phyloP scores from a whole-genome alignment of 1,140 invertebrate genomes.

The Mercenaria mercenaria region DNA sequence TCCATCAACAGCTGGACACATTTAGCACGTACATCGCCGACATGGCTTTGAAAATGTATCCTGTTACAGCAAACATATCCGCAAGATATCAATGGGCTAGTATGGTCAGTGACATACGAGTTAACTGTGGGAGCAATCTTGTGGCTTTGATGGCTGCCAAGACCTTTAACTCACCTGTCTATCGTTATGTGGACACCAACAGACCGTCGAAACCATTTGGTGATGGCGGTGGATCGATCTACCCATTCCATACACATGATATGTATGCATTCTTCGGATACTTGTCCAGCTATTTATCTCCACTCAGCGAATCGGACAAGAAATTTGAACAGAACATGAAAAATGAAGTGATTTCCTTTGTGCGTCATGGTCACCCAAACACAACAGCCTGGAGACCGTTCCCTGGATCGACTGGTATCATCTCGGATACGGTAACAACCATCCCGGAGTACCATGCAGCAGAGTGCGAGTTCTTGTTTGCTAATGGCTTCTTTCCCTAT shows the following conservation, averaged over 20 bases:
- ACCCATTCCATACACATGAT: conserved; percentile 20
- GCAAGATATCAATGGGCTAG: conserved; percentile 32
- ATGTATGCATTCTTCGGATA: conserved; percentile 35
- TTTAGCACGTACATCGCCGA: conserved; percentile 44
- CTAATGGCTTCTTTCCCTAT: conserved; percentile 32
- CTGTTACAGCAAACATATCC: background rate
- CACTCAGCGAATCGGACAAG: conserved; percentile 7
- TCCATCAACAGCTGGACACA: conserved; percentile 10
- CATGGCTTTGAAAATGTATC: conserved; percentile 47
- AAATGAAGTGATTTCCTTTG: conserved; percentile 47
- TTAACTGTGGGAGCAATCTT: conserved; percentile 49
- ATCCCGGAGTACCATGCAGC: conserved; percentile 8
- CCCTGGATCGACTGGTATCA: conserved; percentile 19
- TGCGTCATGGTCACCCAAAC: conserved; percentile 15
- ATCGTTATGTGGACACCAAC: conserved; percentile 42
- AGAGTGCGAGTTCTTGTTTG: conserved; percentile 43
- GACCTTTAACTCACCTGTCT: conserved; percentile 38
- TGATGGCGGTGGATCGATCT: background rate
- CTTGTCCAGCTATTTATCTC: background rate
- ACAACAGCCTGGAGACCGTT: conserved; percentile 10
- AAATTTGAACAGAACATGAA: conserved; percentile 34
- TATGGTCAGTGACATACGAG: conserved; percentile 54
- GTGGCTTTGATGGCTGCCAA: background rate
- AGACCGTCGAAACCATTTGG: conserved; percentile 29
- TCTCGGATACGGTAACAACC: conserved; percentile 12